These are phyloP conservation scores for Argyresthia albistria DNA, from an alignment of 2,888 invertebrate species.

Conservation along the genomic window DNA sequence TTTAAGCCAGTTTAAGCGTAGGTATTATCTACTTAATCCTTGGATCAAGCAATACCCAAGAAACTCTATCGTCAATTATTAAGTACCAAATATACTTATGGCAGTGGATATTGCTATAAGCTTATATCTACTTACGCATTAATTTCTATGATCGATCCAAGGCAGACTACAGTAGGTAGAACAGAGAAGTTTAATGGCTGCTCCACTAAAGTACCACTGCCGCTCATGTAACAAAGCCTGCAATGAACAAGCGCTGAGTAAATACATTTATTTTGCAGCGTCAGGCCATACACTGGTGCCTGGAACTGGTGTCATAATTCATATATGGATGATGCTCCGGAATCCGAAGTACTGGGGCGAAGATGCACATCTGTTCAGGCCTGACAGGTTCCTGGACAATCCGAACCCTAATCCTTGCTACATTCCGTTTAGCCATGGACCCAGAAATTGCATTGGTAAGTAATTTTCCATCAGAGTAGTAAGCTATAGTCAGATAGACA, in stretches of 20 bases:
- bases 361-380: slow-evolving; percentile 26
- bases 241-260: background rate
- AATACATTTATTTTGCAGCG: slow-evolving; percentile 14
- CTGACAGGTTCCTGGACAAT: slow-evolving; percentile 26
- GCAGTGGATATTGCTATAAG: too few relatives aligned
- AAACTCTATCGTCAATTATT: background rate
- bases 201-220: background rate
- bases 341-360: slow-evolving; percentile 32
- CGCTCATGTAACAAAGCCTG: background rate
- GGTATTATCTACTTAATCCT: background rate
- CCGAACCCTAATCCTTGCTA: slow-evolving; percentile 23
- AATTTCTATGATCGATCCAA: too few relatives aligned
- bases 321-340: slow-evolving; percentile 48
- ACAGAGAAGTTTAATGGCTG: background rate
- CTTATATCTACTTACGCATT: too few relatives aligned
- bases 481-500: background rate
- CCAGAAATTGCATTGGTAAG: slow-evolving; percentile 29
- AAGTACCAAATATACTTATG: background rate
- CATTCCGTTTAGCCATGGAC: slow-evolving; percentile 28
- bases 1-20: background rate
- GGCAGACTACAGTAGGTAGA: too few relatives aligned
- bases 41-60: background rate
- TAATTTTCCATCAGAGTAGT: background rate
- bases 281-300: slow-evolving; percentile 18
- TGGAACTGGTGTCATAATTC: slow-evolving; percentile 17